Percentiles rank a stretch among this genome's conserved stretches.
Evolutionary conservation across 2,113 vertebrate species (phyloP).

Genomic region (Alexandromys fortis): DNA sequence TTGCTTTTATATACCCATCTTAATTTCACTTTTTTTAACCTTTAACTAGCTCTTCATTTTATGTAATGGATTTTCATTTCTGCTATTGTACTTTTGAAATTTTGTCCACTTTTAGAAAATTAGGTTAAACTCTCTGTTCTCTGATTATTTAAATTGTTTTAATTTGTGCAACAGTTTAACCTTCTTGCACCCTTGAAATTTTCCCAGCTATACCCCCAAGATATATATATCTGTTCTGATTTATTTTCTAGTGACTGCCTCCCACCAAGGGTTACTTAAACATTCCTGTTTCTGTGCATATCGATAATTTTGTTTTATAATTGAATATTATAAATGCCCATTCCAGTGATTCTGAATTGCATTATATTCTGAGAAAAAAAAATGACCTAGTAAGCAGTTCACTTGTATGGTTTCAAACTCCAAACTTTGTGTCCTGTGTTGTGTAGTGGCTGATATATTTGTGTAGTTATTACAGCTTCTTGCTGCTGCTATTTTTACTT

Average conservation of each 20-base stretch:
- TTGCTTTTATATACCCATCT: background rate
- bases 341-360: constrained; percentile 19
- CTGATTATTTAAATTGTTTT: constrained; percentile 35
- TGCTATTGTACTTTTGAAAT: constrained; percentile 6
- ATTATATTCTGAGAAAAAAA: background rate
- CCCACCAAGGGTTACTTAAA: background rate
- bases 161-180: background rate
- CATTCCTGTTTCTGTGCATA: background rate
- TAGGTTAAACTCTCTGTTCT: background rate
- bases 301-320: constrained; percentile 22
- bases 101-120: background rate
- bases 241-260: background rate
- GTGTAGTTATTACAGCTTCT: constrained; percentile 34
- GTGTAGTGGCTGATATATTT: background rate
- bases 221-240: background rate
- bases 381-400: background rate
- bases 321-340: background rate
- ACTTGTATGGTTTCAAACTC: constrained; percentile 17
- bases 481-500: constrained; percentile 45
- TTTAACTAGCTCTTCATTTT: background rate
- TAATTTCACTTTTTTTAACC: background rate
- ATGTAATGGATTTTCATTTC: constrained; percentile 29
- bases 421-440: background rate
- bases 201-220: background rate
- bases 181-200: background rate